Evolutionary conservation across 2,797 vertebrate species (phyloP).

Genomic region (Holocentrus rufus): DNA sequence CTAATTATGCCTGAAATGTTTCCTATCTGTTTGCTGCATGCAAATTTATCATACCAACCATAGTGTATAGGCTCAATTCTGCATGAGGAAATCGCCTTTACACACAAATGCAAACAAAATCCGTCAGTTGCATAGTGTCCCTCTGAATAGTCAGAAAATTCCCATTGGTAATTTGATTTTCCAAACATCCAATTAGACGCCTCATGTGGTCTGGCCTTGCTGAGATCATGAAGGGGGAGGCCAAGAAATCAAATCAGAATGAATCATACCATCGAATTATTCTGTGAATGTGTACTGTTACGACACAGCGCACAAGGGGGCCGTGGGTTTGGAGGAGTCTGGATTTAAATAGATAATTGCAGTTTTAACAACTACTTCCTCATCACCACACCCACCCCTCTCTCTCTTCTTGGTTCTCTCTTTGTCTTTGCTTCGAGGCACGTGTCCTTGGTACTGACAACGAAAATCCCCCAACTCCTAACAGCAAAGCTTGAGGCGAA

Average conservation of each 20-base stretch:
- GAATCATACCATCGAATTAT: slow-evolving; percentile 17
- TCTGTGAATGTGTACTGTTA: background rate
- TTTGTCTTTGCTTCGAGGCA: slow-evolving; percentile 57
- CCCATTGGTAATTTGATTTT: slow-evolving; percentile 48
- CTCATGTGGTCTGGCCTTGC: slow-evolving; percentile 16
- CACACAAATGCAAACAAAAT: slow-evolving; percentile 16
- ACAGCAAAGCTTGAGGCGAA: slow-evolving; percentile 45
- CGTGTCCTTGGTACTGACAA: slow-evolving; percentile 58
- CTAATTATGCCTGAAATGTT: slow-evolving; percentile 50
- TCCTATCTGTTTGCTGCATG: slow-evolving; percentile 27
- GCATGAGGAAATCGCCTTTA: background rate
- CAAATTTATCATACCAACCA: slow-evolving; percentile 7
- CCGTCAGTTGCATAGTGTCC: slow-evolving; percentile 18
- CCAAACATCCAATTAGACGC: slow-evolving; percentile 32
- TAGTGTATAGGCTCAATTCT: background rate
- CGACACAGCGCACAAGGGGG: background rate
- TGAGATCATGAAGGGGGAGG: slow-evolving; percentile 23
- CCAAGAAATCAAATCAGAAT: slow-evolving; percentile 1
- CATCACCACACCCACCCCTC: slow-evolving; percentile 35
- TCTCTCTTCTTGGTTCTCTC: slow-evolving; percentile 56
- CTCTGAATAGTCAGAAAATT: slow-evolving; percentile 33
- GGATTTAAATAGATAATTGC: too few species aligned
- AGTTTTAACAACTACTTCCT: slow-evolving; percentile 42
- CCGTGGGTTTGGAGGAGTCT: too few species aligned
- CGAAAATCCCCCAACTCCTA: slow-evolving; percentile 54